Evolutionary conservation across 2,113 vertebrate genomes (phyloP).

Genomic region (Channa argus): DNA sequence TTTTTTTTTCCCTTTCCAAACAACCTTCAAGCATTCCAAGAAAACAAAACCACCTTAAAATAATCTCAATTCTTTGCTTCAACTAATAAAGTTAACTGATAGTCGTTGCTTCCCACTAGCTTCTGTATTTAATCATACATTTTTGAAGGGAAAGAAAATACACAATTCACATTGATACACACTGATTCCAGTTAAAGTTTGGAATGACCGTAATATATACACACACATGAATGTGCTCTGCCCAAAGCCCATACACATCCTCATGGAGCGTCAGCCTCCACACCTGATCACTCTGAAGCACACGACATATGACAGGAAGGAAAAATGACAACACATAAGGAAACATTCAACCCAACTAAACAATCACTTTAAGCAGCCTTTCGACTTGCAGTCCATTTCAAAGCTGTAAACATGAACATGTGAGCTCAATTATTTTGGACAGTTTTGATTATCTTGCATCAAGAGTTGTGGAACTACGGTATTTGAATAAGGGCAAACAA

Average conservation of each 20-base stretch:
- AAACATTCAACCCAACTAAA: background rate
- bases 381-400: background rate
- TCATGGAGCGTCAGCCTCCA: too few species aligned
- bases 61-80: background rate
- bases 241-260: background rate
- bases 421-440: background rate
- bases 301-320: background rate
- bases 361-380: background rate
- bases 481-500: background rate
- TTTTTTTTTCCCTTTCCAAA: conserved; percentile 27
- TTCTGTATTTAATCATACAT: conserved; percentile 18
- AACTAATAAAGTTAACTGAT: conserved; percentile 19
- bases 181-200: conserved; percentile 28
- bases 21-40: conserved; percentile 41
- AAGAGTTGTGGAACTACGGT: background rate
- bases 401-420: too few species aligned
- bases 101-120: conserved; percentile 27
- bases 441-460: background rate
- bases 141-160: conserved; percentile 8
- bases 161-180: conserved; percentile 36
- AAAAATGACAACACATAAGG: background rate
- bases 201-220: conserved; percentile 28
- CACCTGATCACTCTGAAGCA: background rate
- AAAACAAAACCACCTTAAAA: conserved; percentile 13
- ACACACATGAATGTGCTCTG: conserved; percentile 1